Evolutionary conservation across 2,888 invertebrate genomes (phyloP), one percentile per base, ranked within the genome.

Genomic region (Tachina grossa): DNA sequence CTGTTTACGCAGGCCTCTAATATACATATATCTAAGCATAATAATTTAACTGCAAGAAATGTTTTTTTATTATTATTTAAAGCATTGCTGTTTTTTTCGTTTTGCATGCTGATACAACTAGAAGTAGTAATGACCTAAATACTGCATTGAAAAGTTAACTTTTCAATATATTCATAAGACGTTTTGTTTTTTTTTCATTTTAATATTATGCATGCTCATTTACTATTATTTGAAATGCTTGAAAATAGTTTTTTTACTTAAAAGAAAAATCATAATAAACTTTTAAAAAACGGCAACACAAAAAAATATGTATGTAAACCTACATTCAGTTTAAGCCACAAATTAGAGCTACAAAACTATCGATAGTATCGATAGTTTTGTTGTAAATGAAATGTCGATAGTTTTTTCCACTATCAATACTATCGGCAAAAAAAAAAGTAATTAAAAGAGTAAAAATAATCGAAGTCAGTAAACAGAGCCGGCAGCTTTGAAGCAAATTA

Each of bases 51-150:
- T 71, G 41, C 8, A 49, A 41, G 39, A 41, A 65, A 22, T 22
- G 22, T 22, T 43, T 5, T 16, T 45, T 71, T 22, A 65, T 57
- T 65, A 49, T 43, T 49, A 43, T n/a, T 53, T 63, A 22, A 69
- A 59, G 22, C 19, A 13, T 41, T 49, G 39, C 9, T 55, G n/a
- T 68, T 68, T 59, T 51, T 53, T 57, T 31, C 31, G 31, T 31
- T 51, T 59, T 61, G 4, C 14, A 31, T 31, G 57, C 39, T 80
- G 45, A 59, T 74, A 75, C 6, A 61, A 47, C 43, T 69, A 63
- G 57, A 74, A 81, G 81, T 81, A 77, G 84, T 85, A 84, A 85
- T 81, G 81, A 81, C 84, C 81, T 57, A 77, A 85, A 81, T 78
- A 65, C 65, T 68, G 57, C 63, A 59, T 61, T 61, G 47, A 59